Base-by-base conservation (phyloP, 2,888 invertebrate species). In the Athrips mouffetella region DNA sequence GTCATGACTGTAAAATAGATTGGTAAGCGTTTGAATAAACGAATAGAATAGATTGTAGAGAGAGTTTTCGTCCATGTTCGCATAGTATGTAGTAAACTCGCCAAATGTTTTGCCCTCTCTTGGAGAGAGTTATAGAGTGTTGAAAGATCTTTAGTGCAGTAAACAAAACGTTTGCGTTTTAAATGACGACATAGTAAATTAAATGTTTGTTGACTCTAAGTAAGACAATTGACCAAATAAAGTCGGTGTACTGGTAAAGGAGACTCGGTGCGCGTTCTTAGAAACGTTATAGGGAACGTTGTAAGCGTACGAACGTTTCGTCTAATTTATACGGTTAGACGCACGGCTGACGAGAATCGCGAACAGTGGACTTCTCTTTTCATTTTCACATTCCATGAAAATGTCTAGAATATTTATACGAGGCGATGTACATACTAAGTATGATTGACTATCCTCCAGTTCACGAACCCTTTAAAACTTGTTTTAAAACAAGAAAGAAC, bases 151-250 rank as follows among this genome's bases (percentile, higher is more conserved):
- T 31, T 4, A 16, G 2, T 7, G 15, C 31, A 5, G 16, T 16
- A 31, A 31, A 1, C 13, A 11, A 5, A 31, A 2, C 8, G 3
- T 13, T n/a, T n/a, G n/a, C n/a, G 11, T 11, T 31, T 10, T 7
- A 15, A 11, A 15, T 6, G 11, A 13, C 16, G 16, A 25, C 3
- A 16, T 10, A 41, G 15, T 41, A 41, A 41, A 27, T 40, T 41
- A 44, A 13, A 20, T 18, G 2, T 13, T 15, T 13, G 62, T 59
- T 56, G 59, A 58, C 62, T 60, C 62, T 54, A 54, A 52, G 55
- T 48, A 49, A 54, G 53, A 55, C 21, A 45, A 39, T 59, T 53
- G 48, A 50, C 45, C 51, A 54, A 57, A 53, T 51, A 45, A 50
- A 52, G 42, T 54, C 49, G 47, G 35, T 52, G 45, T 47, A 50